These are phyloP conservation scores for Lingula anatina DNA, from an alignment of 2,888 invertebrate genomes.

Conservation along the genomic window DNA sequence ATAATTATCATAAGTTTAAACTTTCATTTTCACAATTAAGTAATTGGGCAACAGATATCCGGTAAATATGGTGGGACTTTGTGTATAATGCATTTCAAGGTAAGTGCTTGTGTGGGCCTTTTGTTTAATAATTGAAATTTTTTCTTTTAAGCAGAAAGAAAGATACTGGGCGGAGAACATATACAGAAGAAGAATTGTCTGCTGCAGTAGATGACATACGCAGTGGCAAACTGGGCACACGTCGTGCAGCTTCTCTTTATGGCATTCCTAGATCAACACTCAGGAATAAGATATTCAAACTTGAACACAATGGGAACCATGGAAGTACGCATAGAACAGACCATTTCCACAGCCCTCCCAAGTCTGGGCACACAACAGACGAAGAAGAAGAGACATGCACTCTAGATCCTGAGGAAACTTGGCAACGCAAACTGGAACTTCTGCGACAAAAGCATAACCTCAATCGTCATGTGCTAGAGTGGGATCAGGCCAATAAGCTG, in stretches of 20 bases:
- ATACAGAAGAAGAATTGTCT: slow-evolving; percentile 93
- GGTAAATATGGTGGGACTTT: no score
- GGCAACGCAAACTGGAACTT: slow-evolving; percentile 32
- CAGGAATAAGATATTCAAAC: slow-evolving; percentile 75
- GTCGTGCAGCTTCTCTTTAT: slow-evolving; percentile 90
- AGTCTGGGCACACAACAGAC: background rate
- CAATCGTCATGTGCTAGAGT: slow-evolving; percentile 8
- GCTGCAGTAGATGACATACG: slow-evolving; percentile 92
- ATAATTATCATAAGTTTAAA: no score
- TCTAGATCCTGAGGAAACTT: slow-evolving; percentile 11
- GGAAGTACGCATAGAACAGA: background rate
- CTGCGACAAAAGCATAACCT: slow-evolving; percentile 44
- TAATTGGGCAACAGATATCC: no score
- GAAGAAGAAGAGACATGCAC: slow-evolving; percentile 9
- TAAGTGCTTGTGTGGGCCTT: no score
- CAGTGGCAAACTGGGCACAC: slow-evolving; percentile 84
- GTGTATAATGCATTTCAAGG: no score
- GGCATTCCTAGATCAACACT: slow-evolving; percentile 94
- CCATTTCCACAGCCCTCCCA: background rate
- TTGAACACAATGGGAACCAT: slow-evolving; percentile 34
- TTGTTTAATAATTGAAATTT: no score
- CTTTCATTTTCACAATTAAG: no score
- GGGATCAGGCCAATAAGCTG: slow-evolving; percentile 19
- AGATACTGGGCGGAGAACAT: slow-evolving; percentile 55
- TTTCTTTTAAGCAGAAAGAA: slow-evolving; percentile 10